Evolutionary conservation across 2,888 invertebrate species (phyloP).

Genomic region (Trilocha varians): DNA sequence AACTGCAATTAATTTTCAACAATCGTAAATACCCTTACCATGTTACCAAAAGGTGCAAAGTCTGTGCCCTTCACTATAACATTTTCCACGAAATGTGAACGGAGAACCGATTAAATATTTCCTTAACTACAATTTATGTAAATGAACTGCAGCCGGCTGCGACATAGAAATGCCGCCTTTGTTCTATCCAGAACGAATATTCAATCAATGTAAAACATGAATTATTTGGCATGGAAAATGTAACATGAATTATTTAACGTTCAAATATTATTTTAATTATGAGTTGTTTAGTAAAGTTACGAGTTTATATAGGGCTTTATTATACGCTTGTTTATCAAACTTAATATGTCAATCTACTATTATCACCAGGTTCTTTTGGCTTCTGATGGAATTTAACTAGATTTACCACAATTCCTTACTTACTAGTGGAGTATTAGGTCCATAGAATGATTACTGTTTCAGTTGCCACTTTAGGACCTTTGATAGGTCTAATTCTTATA

Average conservation of each 20-base stretch:
- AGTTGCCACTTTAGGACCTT: no score
- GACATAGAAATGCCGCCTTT: neutral
- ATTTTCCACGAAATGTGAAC: slow-evolving; percentile 18
- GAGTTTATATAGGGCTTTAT: no score
- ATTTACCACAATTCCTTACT: no score
- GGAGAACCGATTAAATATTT: slow-evolving; percentile 4
- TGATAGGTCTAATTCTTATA: no score
- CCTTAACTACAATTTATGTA: slow-evolving; percentile 6
- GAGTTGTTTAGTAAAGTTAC: neutral
- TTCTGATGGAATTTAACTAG: no score
- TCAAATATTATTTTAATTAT: no score
- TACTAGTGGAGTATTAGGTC: no score
- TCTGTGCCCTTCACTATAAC: slow-evolving; percentile 28
- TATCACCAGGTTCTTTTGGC: no score
- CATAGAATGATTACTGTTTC: no score
- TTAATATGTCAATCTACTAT: no score
- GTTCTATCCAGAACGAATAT: neutral
- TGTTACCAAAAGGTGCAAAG: neutral
- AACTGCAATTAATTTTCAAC: neutral
- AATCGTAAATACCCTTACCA: neutral
- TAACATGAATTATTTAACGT: neutral
- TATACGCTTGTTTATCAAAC: no score
- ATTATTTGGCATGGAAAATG: neutral
- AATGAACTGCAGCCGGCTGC: slow-evolving; percentile 1
- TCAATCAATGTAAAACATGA: neutral